These are phyloP conservation scores for Gasterosteus aculeatus DNA, from an alignment of 2,113 vertebrate species.

Conservation along the genomic window DNA sequence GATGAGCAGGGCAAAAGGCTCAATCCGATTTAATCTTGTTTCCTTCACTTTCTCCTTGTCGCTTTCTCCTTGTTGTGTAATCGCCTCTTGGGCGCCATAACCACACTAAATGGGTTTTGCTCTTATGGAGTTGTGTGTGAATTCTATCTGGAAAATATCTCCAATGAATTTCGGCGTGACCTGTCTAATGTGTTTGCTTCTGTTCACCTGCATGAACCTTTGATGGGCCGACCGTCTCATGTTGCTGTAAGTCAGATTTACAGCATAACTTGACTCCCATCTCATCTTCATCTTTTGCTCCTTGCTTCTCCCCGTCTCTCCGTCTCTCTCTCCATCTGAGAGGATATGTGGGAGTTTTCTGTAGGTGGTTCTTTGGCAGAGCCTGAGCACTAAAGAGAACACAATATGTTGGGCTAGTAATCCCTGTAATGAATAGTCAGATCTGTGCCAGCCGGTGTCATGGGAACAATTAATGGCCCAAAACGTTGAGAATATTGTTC, in stretches of 20 bases:
- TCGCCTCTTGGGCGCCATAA: not conserved
- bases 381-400: constrained; percentile 33
- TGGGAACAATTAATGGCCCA: constrained; percentile 15
- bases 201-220: constrained; percentile 7
- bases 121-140: not conserved
- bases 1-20: not conserved
- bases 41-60: constrained; percentile 3
- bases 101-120: not conserved
- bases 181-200: not conserved
- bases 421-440: constrained; percentile 33
- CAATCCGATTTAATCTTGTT: not conserved
- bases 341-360: constrained; percentile 52
- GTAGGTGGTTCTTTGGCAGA: constrained; percentile 68
- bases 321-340: constrained; percentile 16
- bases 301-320: constrained; percentile 1
- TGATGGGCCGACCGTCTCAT: constrained; percentile 1
- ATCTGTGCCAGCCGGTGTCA: constrained; percentile 22
- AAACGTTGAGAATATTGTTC: not conserved
- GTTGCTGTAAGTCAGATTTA: constrained; percentile 3
- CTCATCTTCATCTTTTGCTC: constrained; percentile 17
- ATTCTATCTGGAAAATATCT: constrained; percentile 4
- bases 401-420: constrained; percentile 52
- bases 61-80: constrained; percentile 5
- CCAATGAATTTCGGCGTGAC: not conserved
- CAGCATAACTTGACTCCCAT: not conserved